Conservation (phyloP, 2,113 vertebrate species). For the Caranx melampygus region DNA sequence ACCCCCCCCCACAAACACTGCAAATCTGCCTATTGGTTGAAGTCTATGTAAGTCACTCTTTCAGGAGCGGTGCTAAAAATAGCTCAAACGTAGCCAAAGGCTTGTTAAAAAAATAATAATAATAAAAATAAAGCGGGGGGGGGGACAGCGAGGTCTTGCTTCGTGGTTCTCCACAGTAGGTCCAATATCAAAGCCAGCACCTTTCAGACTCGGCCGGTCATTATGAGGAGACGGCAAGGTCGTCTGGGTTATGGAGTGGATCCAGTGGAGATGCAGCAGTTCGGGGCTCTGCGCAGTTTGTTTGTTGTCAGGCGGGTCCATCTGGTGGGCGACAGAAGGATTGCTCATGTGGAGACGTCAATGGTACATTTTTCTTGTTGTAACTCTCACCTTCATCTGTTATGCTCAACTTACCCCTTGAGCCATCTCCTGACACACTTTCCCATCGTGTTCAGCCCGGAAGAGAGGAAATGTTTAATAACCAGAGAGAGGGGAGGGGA, state of each 20-base stretch:
- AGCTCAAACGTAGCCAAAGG: slow-evolving; percentile 49
- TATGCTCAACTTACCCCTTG: slow-evolving; percentile 45
- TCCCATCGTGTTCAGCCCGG: not conserved
- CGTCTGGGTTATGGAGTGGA: slow-evolving; percentile 65
- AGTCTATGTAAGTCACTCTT: slow-evolving; percentile 56
- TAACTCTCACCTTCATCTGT: slow-evolving; percentile 56
- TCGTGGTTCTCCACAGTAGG: slow-evolving; percentile 33
- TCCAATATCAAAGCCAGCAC: slow-evolving; percentile 56
- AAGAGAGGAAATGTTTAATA: slow-evolving; percentile 22
- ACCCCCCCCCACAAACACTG: not conserved
- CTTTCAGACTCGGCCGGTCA: slow-evolving; percentile 44
- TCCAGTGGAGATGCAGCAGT: slow-evolving; percentile 54
- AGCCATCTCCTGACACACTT: slow-evolving; percentile 59
- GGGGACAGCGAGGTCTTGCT: slow-evolving; percentile 7
- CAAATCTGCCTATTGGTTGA: slow-evolving; percentile 26
- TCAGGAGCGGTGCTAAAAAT: slow-evolving; percentile 62
- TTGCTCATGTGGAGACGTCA: slow-evolving; percentile 36
- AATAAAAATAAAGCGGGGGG: not conserved
- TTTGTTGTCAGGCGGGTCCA: slow-evolving; percentile 73
- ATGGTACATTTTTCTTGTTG: not conserved
- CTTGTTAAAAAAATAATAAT: slow-evolving; percentile 15
- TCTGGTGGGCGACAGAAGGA: slow-evolving; percentile 70
- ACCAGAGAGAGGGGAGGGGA: too few species aligned
- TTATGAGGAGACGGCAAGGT: slow-evolving; percentile 66
- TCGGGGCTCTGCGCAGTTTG: slow-evolving; percentile 29